Percentiles rank a stretch among this genome's conserved stretches.
These are phyloP conservation scores for Sphenodon punctatus DNA, from an alignment of 2,797 vertebrate genomes.

Conservation along the genomic window DNA sequence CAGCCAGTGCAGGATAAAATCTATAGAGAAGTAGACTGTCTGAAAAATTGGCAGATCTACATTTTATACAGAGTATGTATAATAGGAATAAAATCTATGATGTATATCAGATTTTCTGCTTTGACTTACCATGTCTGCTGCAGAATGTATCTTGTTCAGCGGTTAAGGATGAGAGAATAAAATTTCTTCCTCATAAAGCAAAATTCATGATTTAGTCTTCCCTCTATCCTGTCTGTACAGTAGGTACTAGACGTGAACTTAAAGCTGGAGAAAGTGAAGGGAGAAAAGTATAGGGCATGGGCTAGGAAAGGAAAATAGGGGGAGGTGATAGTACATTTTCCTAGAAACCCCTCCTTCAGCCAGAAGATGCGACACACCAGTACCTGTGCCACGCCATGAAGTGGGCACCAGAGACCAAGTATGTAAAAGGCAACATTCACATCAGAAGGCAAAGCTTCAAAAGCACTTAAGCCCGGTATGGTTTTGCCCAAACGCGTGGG, in stretches of 20 bases:
- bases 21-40: background rate
- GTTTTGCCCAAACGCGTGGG: no score
- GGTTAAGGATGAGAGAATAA: background rate
- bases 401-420: no score
- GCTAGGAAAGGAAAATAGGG: no score
- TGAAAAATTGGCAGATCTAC: constrained; percentile 4
- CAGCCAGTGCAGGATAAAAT: constrained; percentile 1
- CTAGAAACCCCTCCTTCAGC: no score
- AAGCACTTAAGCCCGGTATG: no score
- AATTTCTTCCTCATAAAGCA: background rate
- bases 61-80: background rate
- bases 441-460: no score
- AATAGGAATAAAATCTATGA: background rate
- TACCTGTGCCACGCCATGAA: no score
- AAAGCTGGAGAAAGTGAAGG: background rate
- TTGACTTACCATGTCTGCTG: background rate
- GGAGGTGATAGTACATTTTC: no score
- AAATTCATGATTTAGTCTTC: background rate
- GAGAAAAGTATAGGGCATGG: background rate
- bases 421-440: no score
- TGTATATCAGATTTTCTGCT: background rate
- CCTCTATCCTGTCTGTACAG: background rate
- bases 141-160: background rate
- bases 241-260: background rate
- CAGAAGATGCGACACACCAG: no score